Evolutionary conservation across 2,113 vertebrate species (phyloP), one percentile per base, ranked within the genome.

Genomic region (Platanista minor): DNA sequence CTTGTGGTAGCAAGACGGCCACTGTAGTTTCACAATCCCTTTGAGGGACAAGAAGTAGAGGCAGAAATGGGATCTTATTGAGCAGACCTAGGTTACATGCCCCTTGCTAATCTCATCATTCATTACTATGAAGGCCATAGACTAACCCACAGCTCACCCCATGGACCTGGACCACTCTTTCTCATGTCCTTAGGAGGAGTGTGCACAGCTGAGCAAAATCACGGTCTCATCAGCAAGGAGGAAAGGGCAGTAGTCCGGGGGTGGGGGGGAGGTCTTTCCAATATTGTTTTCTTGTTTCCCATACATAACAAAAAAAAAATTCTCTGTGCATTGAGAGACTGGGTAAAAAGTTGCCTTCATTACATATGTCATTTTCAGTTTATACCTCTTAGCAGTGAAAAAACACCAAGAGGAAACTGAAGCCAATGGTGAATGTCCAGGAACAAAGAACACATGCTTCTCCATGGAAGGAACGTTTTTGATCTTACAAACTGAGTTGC

Each of bases 401-500:
- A 98, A 85, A 64, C 39, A 71, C 91, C n/a, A 84, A 96, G 96
- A 97, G 94, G 91, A 93, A 97, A 93, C 71, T 88, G 80, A 96
- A 85, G 95, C 61, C 69, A 78, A 89, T 46, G 62, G 94, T 88
- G 89, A 96, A 81, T 80, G 54, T 88, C 88, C 33, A 83, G 90
- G 93, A 95, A 95, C 36, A 74, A 87, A 94, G 95, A 67, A 61
- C 94, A 49, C 95, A 94, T 81, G 27, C 82, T 74, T 46, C 96
- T 98, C 94, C 52, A 81, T 96, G 86, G 86, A 95, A 96, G 93
- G 96, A 96, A 98, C 97, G 96, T 91, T 98, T 98, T 98, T 98
- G 98, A 98, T 98, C 98, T 98, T 96, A 97, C 77, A 97, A 98
- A 94, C 46, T 91, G 91, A 97, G 57, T 92, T 98, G 96, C 87